phyloP scores from a whole-genome alignment of 2,888 invertebrate genomes.

The Epirrhoe tristata region DNA sequence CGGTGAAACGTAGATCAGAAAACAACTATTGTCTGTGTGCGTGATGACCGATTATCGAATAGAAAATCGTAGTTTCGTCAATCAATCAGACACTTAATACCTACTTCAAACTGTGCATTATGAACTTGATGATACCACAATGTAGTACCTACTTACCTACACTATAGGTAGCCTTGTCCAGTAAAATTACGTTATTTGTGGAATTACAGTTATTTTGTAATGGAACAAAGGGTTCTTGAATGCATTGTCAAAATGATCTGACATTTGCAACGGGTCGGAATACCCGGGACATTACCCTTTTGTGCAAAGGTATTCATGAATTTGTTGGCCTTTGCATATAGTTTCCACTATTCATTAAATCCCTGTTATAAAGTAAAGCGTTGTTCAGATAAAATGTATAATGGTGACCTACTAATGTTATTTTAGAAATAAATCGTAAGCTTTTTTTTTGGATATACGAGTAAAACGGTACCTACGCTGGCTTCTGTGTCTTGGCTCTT shows the following conservation, averaged over 20 bases:
- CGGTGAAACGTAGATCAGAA: too few relatives aligned
- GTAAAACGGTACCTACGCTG: too few relatives aligned
- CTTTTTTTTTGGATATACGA: too few relatives aligned
- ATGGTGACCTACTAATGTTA: too few relatives aligned
- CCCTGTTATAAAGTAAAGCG: not conserved
- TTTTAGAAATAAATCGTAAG: too few relatives aligned
- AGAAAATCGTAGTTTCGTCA: too few relatives aligned
- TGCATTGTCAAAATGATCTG: conserved; percentile 60
- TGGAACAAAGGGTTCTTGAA: conserved; percentile 48
- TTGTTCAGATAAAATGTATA: not conserved
- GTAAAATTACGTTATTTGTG: conserved; percentile 36
- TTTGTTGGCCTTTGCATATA: conserved; percentile 2
- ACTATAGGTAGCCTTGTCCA: not conserved
- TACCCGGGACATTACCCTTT: conserved; percentile 43
- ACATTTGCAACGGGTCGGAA: conserved; percentile 45
- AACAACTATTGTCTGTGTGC: too few relatives aligned
- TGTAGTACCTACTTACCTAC: too few relatives aligned
- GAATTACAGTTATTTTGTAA: conserved; percentile 41
- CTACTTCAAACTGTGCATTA: not conserved
- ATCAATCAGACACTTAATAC: too few relatives aligned
- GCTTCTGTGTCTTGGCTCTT: too few relatives aligned
- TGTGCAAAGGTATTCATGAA: conserved; percentile 25
- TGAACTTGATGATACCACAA: not conserved
- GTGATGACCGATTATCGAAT: too few relatives aligned
- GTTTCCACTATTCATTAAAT: not conserved